phyloP scores from a whole-genome alignment of 2,888 invertebrate genomes.

The Acrocyrtus sp. region DNA sequence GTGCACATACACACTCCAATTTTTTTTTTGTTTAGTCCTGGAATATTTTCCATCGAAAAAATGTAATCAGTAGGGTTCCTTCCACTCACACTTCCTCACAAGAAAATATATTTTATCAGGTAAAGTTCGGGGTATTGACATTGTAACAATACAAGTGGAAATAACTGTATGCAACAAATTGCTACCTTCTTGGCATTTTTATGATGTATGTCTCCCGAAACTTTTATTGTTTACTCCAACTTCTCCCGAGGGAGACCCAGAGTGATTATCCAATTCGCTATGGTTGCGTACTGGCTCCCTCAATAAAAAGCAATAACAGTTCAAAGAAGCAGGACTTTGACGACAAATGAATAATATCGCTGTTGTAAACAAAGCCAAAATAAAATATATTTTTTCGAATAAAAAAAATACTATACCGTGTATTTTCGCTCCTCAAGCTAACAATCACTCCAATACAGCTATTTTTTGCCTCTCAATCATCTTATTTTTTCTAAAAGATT shows the following conservation, averaged over 20 bases:
- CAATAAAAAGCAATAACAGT: neutral
- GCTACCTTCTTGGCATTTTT: conserved; percentile 19
- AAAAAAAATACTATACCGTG: too few species aligned
- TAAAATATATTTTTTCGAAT: too few species aligned
- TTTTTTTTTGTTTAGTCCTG: too few species aligned
- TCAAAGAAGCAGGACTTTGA: neutral
- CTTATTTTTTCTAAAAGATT: too few species aligned
- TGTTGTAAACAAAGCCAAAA: too few species aligned
- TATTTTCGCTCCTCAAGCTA: too few species aligned
- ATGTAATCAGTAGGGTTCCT: too few species aligned
- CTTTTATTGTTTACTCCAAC: conserved; percentile 4
- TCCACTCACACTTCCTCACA: neutral
- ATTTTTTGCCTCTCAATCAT: too few species aligned
- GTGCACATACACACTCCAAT: too few species aligned
- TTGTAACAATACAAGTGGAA: conserved; percentile 33
- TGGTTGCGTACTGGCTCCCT: neutral
- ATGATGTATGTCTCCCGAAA: too few species aligned
- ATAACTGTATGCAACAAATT: conserved; percentile 51
- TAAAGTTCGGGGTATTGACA: conserved; percentile 43
- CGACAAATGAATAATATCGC: conserved; percentile 14
- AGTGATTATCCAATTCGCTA: conserved; percentile 14
- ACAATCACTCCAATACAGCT: too few species aligned
- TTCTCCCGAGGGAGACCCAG: neutral
- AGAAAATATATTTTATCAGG: neutral
- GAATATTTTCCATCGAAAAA: too few species aligned